Percentiles rank a stretch among this genome's conserved stretches.
Evolutionary conservation across 2,888 invertebrate genomes (phyloP).

Genomic region (Andricus curvator): DNA sequence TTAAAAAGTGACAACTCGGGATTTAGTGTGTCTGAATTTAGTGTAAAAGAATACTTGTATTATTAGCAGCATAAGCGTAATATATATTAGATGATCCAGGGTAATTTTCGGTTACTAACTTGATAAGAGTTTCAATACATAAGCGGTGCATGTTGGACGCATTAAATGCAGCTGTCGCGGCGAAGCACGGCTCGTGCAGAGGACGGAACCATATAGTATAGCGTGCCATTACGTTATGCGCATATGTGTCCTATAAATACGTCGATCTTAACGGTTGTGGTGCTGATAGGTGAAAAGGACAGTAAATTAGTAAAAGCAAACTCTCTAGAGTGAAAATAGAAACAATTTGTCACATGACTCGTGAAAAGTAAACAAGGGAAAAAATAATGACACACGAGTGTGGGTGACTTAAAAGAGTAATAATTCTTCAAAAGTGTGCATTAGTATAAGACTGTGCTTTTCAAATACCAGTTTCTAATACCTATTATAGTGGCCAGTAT

Average conservation of each 20-base stretch:
- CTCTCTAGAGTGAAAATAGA: background rate
- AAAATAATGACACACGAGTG: background rate
- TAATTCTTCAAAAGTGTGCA: background rate
- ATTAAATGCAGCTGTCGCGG: slow-evolving; percentile 74
- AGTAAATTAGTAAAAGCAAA: slow-evolving; percentile 21
- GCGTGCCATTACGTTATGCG: slow-evolving; percentile 73
- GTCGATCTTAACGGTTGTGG: slow-evolving; percentile 69
- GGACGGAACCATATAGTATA: slow-evolving; percentile 58
- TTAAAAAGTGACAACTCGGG: too few species aligned
- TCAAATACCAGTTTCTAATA: too few species aligned
- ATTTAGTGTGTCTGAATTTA: too few species aligned
- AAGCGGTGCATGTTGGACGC: slow-evolving; percentile 60
- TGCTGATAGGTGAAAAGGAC: slow-evolving; percentile 47
- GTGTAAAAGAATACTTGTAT: too few species aligned
- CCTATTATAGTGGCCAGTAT: too few species aligned
- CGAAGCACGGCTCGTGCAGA: slow-evolving; percentile 45
- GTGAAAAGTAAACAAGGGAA: background rate
- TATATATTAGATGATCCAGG: background rate
- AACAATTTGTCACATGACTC: slow-evolving; percentile 3
- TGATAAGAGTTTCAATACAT: slow-evolving; percentile 55
- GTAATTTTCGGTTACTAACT: slow-evolving; percentile 19
- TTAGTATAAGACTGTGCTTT: too few species aligned
- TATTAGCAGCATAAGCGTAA: too few species aligned
- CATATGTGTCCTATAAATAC: slow-evolving; percentile 74
- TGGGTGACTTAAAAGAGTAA: background rate